A percentile compares a stretch with the other conserved stretches of the same genome.
Evolutionary conservation across 2,888 invertebrate species (phyloP).

Genomic region (Anoncus sp.): DNA sequence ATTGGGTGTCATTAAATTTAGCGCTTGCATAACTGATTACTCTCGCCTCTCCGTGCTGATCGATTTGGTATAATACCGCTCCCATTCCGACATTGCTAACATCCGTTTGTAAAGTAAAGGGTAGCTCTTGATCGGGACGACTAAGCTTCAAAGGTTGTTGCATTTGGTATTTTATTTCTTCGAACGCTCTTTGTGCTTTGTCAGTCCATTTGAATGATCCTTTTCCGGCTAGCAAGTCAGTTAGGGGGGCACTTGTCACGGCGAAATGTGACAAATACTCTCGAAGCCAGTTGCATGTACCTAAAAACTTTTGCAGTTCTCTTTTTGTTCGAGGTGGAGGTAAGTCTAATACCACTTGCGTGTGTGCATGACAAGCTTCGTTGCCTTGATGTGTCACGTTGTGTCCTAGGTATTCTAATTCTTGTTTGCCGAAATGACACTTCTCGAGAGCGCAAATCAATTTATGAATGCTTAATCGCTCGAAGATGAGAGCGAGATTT

Average conservation of each 20-base stretch:
- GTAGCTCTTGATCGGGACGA: not conserved
- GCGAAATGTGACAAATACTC: not conserved
- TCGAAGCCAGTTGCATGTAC: not conserved
- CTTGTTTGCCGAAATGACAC: not conserved
- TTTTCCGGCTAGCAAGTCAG: not conserved
- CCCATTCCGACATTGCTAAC: not conserved
- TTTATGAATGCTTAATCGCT: not conserved
- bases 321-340: not conserved
- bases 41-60: too few relatives aligned
- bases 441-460: not conserved
- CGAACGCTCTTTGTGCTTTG: not conserved
- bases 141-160: not conserved
- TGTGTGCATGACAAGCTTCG: not conserved
- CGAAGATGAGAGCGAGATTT: not conserved
- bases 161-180: not conserved
- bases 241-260: not conserved
- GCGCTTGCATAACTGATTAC: not conserved
- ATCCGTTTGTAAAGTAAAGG: not conserved
- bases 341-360: not conserved
- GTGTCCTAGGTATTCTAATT: not conserved
- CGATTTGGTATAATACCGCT: not conserved
- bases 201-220: not conserved
- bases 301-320: not conserved
- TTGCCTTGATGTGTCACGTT: not conserved
- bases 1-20: not conserved